Evolutionary conservation across 1,140 invertebrate genomes (phyloP).

Genomic region (Apis florea): DNA sequence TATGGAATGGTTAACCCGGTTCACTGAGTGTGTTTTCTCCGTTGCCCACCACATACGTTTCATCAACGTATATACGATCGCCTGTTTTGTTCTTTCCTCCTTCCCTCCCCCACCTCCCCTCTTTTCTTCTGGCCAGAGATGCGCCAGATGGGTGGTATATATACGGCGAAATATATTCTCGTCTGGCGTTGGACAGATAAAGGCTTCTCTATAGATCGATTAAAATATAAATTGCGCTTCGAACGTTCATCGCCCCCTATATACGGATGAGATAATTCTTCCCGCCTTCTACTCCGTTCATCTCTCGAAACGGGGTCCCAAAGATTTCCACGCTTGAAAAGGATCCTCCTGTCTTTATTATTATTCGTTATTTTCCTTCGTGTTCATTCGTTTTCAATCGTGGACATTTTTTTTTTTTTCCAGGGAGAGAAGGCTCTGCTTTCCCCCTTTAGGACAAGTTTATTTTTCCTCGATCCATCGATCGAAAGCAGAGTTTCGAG

Average conservation of each 20-base stretch:
- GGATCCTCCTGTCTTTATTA: not conserved
- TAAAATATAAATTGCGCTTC: slow-evolving; percentile 48
- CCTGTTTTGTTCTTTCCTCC: not conserved
- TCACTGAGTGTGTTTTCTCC: slow-evolving; percentile 13
- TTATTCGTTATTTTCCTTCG: too few species aligned
- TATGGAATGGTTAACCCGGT: not conserved
- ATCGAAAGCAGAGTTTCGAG: too few species aligned
- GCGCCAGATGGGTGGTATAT: slow-evolving; percentile 35
- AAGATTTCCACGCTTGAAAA: too few species aligned
- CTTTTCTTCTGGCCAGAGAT: not conserved
- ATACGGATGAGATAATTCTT: slow-evolving; percentile 22
- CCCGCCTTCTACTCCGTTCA: not conserved
- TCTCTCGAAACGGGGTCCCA: not conserved
- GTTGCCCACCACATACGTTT: not conserved
- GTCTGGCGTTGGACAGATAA: slow-evolving; percentile 51
- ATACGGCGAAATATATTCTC: not conserved
- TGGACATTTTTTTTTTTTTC: too few species aligned
- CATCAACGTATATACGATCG: not conserved
- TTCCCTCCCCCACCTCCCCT: not conserved
- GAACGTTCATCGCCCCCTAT: not conserved
- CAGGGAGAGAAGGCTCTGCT: too few species aligned
- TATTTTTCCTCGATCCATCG: too few species aligned
- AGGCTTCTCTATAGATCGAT: slow-evolving; percentile 31
- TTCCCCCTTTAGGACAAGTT: too few species aligned
- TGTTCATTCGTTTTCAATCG: too few species aligned